Conservation (phyloP, 2,113 vertebrate species). For the Salvator merianae region DNA sequence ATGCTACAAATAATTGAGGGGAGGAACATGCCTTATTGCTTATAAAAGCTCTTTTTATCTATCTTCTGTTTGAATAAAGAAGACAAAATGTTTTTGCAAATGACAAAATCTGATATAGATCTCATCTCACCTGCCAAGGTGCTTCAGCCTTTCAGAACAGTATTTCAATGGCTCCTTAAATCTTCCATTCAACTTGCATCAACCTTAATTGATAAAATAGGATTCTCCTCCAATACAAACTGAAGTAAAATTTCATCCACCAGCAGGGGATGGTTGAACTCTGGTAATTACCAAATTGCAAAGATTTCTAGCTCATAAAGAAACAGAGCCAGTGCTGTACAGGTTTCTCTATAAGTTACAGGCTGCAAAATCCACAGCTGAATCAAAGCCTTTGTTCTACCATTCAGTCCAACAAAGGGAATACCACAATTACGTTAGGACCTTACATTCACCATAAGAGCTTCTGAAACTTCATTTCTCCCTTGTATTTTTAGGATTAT, state of each 20-base stretch:
- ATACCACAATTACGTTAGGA: background rate
- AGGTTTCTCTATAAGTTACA: background rate
- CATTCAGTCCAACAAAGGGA: background rate
- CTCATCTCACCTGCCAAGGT: background rate
- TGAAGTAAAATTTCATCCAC: background rate
- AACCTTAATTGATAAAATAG: background rate
- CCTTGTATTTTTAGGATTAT: background rate
- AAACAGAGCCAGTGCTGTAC: background rate
- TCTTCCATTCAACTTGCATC: background rate
- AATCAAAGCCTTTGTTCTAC: background rate
- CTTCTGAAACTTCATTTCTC: background rate
- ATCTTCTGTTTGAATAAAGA: constrained; percentile 1
- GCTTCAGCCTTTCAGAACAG: constrained; percentile 10
- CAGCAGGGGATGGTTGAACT: background rate
- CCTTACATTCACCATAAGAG: background rate
- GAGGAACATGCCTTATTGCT: background rate
- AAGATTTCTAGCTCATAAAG: background rate
- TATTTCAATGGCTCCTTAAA: background rate
- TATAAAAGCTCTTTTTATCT: background rate
- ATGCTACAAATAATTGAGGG: background rate
- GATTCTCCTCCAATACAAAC: background rate
- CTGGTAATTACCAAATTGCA: background rate
- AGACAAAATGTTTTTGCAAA: background rate
- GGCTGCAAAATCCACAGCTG: background rate
- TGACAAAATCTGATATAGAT: background rate